phyloP scores from a whole-genome alignment of 2,888 invertebrate species.

The Cepaea hortensis region DNA sequence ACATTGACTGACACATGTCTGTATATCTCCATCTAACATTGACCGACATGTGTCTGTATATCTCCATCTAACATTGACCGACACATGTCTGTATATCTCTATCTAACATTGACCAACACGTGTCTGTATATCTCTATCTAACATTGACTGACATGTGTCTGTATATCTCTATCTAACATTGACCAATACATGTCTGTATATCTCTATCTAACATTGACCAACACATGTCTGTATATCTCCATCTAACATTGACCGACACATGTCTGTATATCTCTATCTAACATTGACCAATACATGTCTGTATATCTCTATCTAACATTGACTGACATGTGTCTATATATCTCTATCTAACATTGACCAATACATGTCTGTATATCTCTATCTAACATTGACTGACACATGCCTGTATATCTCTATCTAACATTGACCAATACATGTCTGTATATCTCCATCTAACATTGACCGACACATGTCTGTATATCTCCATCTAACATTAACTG shows the following conservation, averaged over 20 bases:
- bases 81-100: not conserved
- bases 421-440: not conserved
- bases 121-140: not conserved
- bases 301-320: not conserved
- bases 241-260: not conserved
- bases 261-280: slow-evolving; percentile 52
- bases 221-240: no score
- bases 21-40: no score
- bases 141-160: not conserved
- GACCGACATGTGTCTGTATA: no score
- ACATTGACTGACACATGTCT: not conserved
- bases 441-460: slow-evolving; percentile 59
- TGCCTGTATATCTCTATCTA: no score
- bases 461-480: no score
- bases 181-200: not conserved
- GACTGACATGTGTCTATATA: not conserved
- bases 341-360: no score
- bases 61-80: no score
- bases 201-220: slow-evolving; percentile 58
- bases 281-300: slow-evolving; percentile 49
- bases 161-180: no score
- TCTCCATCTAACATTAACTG: no score
- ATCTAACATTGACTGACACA: slow-evolving; percentile 58
- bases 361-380: not conserved
- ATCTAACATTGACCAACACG: slow-evolving; percentile 58